Percentiles rank a stretch among this genome's conserved stretches.
phyloP scores from a whole-genome alignment of 1,140 invertebrate genomes.

The Camponotus floridanus region DNA sequence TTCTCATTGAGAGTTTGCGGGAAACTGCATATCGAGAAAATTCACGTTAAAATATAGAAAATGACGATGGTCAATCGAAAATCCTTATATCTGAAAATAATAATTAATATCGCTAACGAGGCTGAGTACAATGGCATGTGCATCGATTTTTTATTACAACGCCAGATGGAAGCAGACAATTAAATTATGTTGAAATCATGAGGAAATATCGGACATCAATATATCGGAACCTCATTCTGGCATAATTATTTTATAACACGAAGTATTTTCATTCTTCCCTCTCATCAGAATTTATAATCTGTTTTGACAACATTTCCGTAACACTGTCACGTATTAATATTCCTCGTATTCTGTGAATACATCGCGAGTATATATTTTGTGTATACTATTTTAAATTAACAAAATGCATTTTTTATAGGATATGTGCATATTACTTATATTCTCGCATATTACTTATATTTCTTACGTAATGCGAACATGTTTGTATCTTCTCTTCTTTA shows the following conservation, averaged over 20 bases:
- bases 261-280: slow-evolving; percentile 27
- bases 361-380: neutral
- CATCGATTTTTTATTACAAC: slow-evolving; percentile 38
- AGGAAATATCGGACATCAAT: slow-evolving; percentile 45
- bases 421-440: neutral
- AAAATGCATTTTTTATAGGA: slow-evolving; percentile 16
- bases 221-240: slow-evolving; percentile 46
- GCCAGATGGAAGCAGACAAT: slow-evolving; percentile 45
- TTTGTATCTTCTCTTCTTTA: slow-evolving; percentile 19
- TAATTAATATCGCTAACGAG: slow-evolving; percentile 53
- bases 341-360: neutral
- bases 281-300: slow-evolving; percentile 33
- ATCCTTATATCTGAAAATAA: slow-evolving; percentile 55
- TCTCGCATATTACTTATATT: neutral
- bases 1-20: neutral
- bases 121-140: neutral
- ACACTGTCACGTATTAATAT: slow-evolving; percentile 33
- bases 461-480: neutral
- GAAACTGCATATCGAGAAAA: neutral
- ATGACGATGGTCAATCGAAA: slow-evolving; percentile 10
- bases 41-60: slow-evolving; percentile 26
- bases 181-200: slow-evolving; percentile 51
- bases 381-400: neutral
- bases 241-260: slow-evolving; percentile 51
- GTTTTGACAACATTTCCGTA: slow-evolving; percentile 20